Evolutionary conservation across 2,888 invertebrate genomes (phyloP).

Genomic region (Melipona bicolor): DNA sequence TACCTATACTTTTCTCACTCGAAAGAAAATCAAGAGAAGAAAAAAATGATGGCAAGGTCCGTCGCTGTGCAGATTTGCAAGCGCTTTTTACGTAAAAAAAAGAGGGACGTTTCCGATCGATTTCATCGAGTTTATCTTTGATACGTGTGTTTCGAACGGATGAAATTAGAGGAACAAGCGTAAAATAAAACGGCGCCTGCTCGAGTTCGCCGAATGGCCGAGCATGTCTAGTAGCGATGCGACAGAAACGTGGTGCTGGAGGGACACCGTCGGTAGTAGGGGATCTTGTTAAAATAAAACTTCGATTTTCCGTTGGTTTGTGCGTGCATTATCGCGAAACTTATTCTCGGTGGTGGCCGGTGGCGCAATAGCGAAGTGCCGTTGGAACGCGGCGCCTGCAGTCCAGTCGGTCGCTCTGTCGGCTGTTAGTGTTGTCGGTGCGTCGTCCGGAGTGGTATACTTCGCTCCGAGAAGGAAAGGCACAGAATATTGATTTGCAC

Average conservation of each 20-base stretch:
- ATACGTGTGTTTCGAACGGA: not conserved
- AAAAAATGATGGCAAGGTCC: no score
- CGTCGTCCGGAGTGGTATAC: conserved; percentile 29
- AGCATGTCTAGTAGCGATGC: conserved; percentile 43
- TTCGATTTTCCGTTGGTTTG: conserved; percentile 42
- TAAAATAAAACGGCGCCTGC: conserved; percentile 1
- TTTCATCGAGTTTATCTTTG: not conserved
- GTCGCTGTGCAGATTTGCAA: not conserved
- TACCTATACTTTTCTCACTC: no score
- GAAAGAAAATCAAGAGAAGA: no score
- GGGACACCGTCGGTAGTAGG: conserved; percentile 30
- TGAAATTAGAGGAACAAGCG: not conserved
- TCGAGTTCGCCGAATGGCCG: conserved; percentile 12
- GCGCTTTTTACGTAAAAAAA: not conserved
- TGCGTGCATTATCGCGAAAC: conserved; percentile 28
- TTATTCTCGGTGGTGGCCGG: conserved; percentile 41
- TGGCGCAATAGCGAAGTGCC: conserved; percentile 44
- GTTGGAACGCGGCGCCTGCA: conserved; percentile 25
- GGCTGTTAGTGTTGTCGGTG: conserved; percentile 43
- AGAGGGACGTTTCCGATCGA: not conserved
- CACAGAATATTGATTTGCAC: conserved; percentile 38
- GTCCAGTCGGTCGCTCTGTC: conserved; percentile 40
- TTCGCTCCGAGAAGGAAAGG: conserved; percentile 3
- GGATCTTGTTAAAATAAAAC: conserved; percentile 50
- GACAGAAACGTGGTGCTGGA: conserved; percentile 13